Percentiles rank a stretch among this genome's conserved stretches.
Conservation (phyloP, 2,888 invertebrate species). For the Chrysodeixis includens region DNA sequence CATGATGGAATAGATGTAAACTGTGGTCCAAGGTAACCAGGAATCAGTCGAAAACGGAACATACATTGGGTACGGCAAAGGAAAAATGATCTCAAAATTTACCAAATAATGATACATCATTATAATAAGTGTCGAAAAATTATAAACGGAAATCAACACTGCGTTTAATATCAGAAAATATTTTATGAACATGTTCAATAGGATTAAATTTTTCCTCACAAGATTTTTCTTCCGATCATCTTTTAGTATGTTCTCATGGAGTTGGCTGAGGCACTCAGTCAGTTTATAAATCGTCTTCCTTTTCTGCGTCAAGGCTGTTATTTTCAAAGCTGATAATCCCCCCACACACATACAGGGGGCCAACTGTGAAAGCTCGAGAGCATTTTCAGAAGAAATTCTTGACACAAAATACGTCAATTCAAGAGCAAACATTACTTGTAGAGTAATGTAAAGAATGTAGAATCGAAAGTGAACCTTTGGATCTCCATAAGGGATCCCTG, state of each 20-base stretch:
- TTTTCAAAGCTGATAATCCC: conserved; percentile 68
- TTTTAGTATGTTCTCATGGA: conserved; percentile 64
- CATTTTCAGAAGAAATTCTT: conserved; percentile 71
- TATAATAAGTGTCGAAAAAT: conserved; percentile 72
- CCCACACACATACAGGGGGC: conserved; percentile 74
- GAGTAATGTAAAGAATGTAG: conserved; percentile 47
- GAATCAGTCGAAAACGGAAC: conserved; percentile 74
- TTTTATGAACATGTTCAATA: conserved; percentile 70
- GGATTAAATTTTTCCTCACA: conserved; percentile 64
- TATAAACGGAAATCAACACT: conserved; percentile 76
- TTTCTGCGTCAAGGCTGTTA: conserved; percentile 59
- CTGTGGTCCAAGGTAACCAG: conserved; percentile 71
- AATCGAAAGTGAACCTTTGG: conserved; percentile 62
- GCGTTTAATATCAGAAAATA: conserved; percentile 76
- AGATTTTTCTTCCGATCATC: conserved; percentile 61
- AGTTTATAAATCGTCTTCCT: conserved; percentile 66
- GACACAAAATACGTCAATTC: conserved; percentile 70
- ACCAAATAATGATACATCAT: conserved; percentile 69
- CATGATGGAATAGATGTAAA: conserved; percentile 69
- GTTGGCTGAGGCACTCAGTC: conserved; percentile 58
- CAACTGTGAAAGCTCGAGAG: conserved; percentile 74
- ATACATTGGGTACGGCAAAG: conserved; percentile 73
- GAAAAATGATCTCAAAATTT: conserved; percentile 61
- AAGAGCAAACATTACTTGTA: conserved; percentile 61
- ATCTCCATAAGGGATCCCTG: conserved; percentile 69